Conservation (phyloP, 1,140 invertebrate genomes). For the Radopholus similis region DNA sequence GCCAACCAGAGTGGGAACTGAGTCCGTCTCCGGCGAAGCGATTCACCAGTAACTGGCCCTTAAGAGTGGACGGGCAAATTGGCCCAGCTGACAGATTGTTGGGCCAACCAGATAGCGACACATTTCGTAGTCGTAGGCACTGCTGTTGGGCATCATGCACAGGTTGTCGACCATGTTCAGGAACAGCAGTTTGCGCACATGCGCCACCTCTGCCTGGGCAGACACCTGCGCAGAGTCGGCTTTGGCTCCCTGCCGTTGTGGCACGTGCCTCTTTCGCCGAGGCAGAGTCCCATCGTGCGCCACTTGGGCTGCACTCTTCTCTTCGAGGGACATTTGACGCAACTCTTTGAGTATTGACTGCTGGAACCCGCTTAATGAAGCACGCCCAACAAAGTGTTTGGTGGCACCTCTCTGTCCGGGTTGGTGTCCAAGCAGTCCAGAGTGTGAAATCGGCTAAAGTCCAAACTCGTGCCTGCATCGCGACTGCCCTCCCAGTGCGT, state of each 20-base stretch:
- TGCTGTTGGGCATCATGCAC: constrained; percentile 17
- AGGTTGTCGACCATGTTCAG: constrained; percentile 28
- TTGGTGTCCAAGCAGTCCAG: constrained; percentile 14
- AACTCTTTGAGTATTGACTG: constrained; percentile 17
- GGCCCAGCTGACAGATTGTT: neutral
- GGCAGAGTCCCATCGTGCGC: constrained; percentile 22
- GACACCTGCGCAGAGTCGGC: neutral
- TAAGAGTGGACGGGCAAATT: neutral
- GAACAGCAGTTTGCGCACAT: constrained; percentile 19
- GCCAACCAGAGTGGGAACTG: constrained; percentile 12
- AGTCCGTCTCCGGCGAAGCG: constrained; percentile 12
- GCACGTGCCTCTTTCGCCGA: neutral
- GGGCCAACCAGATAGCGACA: constrained; percentile 17
- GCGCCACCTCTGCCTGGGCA: neutral
- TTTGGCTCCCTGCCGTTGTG: constrained; percentile 1
- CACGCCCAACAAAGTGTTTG: neutral
- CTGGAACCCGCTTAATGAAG: neutral
- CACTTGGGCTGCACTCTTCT: constrained; percentile 15
- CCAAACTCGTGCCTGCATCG: neutral
- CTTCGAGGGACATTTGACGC: constrained; percentile 5
- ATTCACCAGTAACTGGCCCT: constrained; percentile 17
- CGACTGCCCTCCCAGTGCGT: neutral
- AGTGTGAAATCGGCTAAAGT: constrained; percentile 1
- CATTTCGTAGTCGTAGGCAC: constrained; percentile 60
- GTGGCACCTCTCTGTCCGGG: neutral